These are phyloP conservation scores for Gari tellinella DNA, from an alignment of 2,888 invertebrate genomes.

Conservation along the genomic window DNA sequence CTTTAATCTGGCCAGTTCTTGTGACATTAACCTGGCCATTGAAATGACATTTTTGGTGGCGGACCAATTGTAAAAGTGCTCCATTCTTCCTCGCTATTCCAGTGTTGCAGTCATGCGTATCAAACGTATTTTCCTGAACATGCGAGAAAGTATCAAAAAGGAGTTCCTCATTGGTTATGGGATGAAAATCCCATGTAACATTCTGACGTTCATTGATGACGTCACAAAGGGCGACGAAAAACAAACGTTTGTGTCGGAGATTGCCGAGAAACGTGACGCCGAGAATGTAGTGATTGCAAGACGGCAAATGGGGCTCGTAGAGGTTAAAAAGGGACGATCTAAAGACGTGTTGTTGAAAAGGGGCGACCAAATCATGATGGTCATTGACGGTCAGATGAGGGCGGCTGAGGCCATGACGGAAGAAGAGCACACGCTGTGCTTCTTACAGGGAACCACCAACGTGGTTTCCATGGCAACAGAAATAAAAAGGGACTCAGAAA, in stretches of 20 bases:
- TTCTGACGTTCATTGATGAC: slow-evolving; percentile 63
- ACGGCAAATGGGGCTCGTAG: slow-evolving; percentile 49
- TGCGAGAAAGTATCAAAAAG: slow-evolving; percentile 65
- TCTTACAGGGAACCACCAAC: slow-evolving; percentile 50
- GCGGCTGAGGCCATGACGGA: slow-evolving; percentile 44
- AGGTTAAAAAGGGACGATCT: slow-evolving; percentile 63
- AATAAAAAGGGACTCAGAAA: slow-evolving; percentile 65
- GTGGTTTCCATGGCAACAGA: slow-evolving; percentile 60
- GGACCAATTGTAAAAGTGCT: too few relatives aligned
- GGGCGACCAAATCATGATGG: slow-evolving; percentile 54
- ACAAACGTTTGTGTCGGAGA: slow-evolving; percentile 60
- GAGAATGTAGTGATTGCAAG: slow-evolving; percentile 53
- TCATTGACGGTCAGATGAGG: slow-evolving; percentile 61
- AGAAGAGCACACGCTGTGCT: slow-evolving; percentile 51
- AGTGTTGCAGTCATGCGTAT: slow-evolving; percentile 61
- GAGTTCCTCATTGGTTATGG: slow-evolving; percentile 65
- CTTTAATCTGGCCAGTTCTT: too few relatives aligned
- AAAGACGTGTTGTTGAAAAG: slow-evolving; percentile 58
- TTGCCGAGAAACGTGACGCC: slow-evolving; percentile 50
- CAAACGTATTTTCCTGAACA: slow-evolving; percentile 64
- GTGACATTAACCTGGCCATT: too few relatives aligned
- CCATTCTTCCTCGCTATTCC: slow-evolving; percentile 8
- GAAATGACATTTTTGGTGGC: too few relatives aligned
- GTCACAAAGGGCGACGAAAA: slow-evolving; percentile 50
- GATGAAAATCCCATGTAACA: slow-evolving; percentile 58